Evolutionary conservation across 2,797 vertebrate genomes (phyloP).

Genomic region (Gallinago stenura): DNA sequence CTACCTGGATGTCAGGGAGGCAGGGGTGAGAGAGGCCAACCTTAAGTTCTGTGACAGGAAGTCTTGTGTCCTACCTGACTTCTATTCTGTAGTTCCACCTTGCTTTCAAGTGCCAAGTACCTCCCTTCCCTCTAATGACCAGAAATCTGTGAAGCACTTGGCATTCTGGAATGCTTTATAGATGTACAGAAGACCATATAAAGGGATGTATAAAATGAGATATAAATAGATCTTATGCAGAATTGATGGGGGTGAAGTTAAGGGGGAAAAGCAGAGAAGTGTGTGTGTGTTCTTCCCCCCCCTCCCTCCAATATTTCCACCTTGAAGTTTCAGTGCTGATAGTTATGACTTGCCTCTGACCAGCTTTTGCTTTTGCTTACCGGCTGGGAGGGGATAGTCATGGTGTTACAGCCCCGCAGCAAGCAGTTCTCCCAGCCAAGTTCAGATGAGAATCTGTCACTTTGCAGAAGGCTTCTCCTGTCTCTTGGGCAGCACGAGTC

Average conservation of each 20-base stretch:
- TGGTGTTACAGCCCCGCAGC: neutral
- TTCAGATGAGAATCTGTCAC: neutral
- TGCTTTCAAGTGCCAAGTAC: neutral
- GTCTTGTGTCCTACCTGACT: neutral
- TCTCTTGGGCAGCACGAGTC: neutral
- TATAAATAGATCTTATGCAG: neutral
- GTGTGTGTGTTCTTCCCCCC: neutral
- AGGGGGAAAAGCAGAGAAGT: neutral
- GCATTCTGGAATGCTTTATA: neutral
- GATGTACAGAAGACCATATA: neutral
- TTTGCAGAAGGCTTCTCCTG: neutral
- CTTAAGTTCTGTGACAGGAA: neutral
- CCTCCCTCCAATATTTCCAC: fast-evolving
- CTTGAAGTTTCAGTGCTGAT: neutral
- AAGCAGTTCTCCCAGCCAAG: neutral
- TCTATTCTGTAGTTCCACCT: neutral
- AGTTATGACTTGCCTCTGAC: neutral
- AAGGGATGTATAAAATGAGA: neutral
- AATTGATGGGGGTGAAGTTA: neutral
- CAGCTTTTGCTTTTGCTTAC: neutral
- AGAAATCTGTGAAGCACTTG: neutral
- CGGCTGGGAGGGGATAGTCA: neutral
- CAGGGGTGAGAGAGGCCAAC: neutral
- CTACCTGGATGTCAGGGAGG: neutral
- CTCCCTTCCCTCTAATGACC: neutral